phyloP scores from a whole-genome alignment of 2,113 vertebrate species.

The Larimichthys polyactis region DNA sequence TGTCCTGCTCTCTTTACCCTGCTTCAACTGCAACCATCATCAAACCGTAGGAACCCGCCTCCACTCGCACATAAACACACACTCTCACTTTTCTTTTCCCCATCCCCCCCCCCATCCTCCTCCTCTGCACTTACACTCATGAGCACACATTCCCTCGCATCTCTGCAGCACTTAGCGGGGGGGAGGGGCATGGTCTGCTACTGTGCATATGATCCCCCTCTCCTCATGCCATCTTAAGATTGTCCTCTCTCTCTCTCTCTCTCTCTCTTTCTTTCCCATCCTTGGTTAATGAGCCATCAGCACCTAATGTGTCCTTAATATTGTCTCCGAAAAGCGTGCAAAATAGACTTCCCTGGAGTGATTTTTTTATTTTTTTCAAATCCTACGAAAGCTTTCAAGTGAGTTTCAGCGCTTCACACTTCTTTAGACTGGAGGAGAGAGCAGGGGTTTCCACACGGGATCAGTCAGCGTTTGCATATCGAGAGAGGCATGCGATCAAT shows the following conservation, averaged over 20 bases:
- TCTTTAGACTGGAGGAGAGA: slow-evolving; percentile 14
- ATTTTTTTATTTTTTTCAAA: not conserved
- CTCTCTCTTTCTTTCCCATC: slow-evolving; percentile 22
- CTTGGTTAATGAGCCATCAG: slow-evolving; percentile 61
- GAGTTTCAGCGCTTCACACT: slow-evolving; percentile 2
- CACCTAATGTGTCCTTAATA: slow-evolving; percentile 75
- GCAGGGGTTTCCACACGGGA: slow-evolving; percentile 19
- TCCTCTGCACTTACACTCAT: slow-evolving; percentile 37
- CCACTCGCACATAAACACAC: slow-evolving; percentile 36
- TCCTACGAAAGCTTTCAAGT: slow-evolving; percentile 30
- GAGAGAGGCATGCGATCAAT: slow-evolving; percentile 42
- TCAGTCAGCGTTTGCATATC: slow-evolving; percentile 14
- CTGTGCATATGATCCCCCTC: slow-evolving; percentile 71
- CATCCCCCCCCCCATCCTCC: slow-evolving; percentile 22
- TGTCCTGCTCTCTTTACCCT: slow-evolving; percentile 17
- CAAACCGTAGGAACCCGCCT: slow-evolving; percentile 43
- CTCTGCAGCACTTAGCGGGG: slow-evolving; percentile 77
- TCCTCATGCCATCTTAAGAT: slow-evolving; percentile 56
- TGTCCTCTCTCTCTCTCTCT: slow-evolving; percentile 46
- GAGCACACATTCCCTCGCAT: slow-evolving; percentile 60
- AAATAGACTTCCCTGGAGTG: not conserved
- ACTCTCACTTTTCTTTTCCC: slow-evolving; percentile 37
- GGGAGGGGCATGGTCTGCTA: slow-evolving; percentile 61
- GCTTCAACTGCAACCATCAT: slow-evolving; percentile 53
- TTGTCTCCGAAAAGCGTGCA: slow-evolving; percentile 15